A percentile compares a stretch with the other conserved stretches of the same genome.
Evolutionary conservation across 2,797 vertebrate species (phyloP).

Genomic region (Alca torda): DNA sequence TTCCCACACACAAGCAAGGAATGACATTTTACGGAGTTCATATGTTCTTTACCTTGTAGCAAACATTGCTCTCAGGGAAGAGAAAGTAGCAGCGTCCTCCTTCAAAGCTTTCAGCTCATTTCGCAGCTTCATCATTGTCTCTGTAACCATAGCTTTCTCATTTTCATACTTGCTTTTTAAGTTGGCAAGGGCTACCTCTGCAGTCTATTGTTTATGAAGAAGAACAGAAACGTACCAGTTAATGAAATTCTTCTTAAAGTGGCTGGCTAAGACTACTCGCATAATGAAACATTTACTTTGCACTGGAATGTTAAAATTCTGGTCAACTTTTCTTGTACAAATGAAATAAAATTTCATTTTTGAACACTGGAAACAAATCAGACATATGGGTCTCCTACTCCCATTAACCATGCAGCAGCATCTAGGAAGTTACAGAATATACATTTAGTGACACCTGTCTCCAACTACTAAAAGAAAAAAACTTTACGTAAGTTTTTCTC

Average conservation of each 20-base stretch:
- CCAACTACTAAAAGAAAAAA: neutral
- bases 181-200: slow-evolving; percentile 94
- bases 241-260: neutral
- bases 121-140: slow-evolving; percentile 95
- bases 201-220: slow-evolving; percentile 81
- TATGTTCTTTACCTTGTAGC: slow-evolving; percentile 86
- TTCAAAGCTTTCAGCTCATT: slow-evolving; percentile 97
- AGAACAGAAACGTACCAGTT: neutral
- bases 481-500: neutral
- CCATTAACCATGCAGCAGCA: neutral
- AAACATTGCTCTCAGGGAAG: slow-evolving; percentile 96
- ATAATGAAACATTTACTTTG: neutral
- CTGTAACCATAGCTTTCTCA: slow-evolving; percentile 94
- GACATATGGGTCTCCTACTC: neutral
- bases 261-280: neutral
- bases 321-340: neutral
- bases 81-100: slow-evolving; percentile 96
- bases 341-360: neutral
- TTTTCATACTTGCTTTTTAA: slow-evolving; percentile 97
- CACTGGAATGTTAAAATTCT: neutral
- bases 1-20: neutral
- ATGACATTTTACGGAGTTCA: neutral
- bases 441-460: neutral
- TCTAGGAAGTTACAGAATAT: neutral
- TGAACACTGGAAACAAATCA: neutral